These are phyloP conservation scores for Choristoneura rosaceana DNA, from an alignment of 2,888 invertebrate species.

Conservation along the genomic window DNA sequence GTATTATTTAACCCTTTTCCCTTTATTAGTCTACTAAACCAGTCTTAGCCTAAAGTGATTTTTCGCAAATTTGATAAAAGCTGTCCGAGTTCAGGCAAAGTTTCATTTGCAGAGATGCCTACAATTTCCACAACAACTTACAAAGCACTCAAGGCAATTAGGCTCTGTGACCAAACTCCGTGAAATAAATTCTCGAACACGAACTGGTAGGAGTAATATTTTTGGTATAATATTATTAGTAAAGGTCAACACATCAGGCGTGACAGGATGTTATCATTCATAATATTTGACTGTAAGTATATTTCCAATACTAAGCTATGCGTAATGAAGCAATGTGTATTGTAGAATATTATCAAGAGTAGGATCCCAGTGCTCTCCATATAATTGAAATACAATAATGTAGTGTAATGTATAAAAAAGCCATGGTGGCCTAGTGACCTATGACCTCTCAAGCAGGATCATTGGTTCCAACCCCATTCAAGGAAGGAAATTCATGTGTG, in stretches of 20 bases:
- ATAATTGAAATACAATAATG: too few species aligned
- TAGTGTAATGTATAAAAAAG: too few species aligned
- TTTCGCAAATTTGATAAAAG: conserved; percentile 17
- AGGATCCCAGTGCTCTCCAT: too few species aligned
- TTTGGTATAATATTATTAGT: neutral
- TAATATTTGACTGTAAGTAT: too few species aligned
- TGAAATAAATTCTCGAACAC: conserved; percentile 19
- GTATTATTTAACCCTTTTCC: neutral
- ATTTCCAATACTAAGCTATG: neutral
- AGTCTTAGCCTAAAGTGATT: conserved; percentile 3
- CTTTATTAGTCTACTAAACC: neutral
- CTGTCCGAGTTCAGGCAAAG: conserved; percentile 7
- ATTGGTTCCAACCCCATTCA: too few species aligned
- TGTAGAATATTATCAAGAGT: too few species aligned
- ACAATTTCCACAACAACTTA: conserved; percentile 17
- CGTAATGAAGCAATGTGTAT: too few species aligned
- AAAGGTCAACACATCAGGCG: neutral
- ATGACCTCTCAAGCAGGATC: too few species aligned
- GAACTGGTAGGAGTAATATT: neutral
- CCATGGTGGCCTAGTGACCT: too few species aligned
- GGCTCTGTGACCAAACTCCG: conserved; percentile 19
- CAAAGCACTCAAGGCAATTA: conserved; percentile 27
- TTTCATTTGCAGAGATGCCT: conserved; percentile 13
- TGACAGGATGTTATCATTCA: neutral
- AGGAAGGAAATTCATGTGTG: too few species aligned